Evolutionary conservation across 2,113 vertebrate species (phyloP), one percentile per base, ranked within the genome.

Genomic region (Stigmatopora nigra): DNA sequence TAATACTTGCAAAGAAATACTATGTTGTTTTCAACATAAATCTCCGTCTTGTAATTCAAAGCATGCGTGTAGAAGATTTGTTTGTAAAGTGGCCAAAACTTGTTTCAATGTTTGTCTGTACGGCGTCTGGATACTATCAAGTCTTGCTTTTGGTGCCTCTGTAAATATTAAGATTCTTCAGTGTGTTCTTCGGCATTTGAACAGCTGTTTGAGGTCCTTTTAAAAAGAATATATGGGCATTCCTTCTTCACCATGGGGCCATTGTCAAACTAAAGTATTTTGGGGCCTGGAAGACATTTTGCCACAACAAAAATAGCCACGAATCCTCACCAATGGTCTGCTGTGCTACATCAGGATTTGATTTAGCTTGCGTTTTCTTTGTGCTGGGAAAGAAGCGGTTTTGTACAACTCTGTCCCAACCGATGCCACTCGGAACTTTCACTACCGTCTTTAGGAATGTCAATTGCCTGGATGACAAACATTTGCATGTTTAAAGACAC

Each of bases 191-290:
- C 75, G 93, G 84, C 3, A 86, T 91, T 73, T 77, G 87, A 3
- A 90, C 75, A 0, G 92, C 92, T 63, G 91, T 89, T 76, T 92
- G 92, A 66, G 93, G 93, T 76, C 93, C 94, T 95, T 77, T 55
- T 72, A 16, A 51, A 75, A 60, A 63, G 31, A 46, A 41, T 22
- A 25, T 55, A 5, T n/a, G n/a, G 38, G 57, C 56, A 61, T 63
- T 72, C 61, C 31, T 7, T 7, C 25, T 58, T 64, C 49, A 60
- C 67, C 64, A 36, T 20, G 58, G 53, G 46, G n/a, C 3, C 9
- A 36, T 35, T 70, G 14, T 64, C 48, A n/a, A 56, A 66, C 31
- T 64, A 41, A 69, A 52, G 8, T 48, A 36, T 57, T 70, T 72
- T n/a, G 35, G 44, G 68, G 67, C 67, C 61, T 68, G 36, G 3